A percentile compares a stretch with the other conserved stretches of the same genome.
These are phyloP conservation scores for Dermatemys mawii DNA, from an alignment of 2,113 vertebrate species.

Conservation along the genomic window DNA sequence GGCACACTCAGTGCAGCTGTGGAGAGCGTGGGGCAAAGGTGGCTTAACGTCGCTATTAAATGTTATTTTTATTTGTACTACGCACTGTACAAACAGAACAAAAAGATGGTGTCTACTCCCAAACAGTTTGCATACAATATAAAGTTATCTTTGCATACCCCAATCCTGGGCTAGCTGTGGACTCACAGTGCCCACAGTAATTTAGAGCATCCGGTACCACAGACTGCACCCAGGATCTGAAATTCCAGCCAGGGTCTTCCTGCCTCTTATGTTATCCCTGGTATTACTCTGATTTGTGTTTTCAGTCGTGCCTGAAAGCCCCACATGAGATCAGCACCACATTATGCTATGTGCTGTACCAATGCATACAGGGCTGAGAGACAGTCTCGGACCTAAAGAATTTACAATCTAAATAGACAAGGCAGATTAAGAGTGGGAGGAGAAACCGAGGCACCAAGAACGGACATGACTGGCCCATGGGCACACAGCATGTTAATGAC, in stretches of 20 bases:
- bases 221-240: background rate
- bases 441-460: fast-evolving
- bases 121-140: background rate
- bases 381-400: background rate
- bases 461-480: background rate
- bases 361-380: background rate
- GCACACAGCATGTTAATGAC: fast-evolving
- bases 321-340: background rate
- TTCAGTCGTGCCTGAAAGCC: background rate
- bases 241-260: background rate
- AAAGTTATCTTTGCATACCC: background rate
- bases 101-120: background rate
- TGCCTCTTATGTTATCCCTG: background rate
- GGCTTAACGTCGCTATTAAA: too few relatives aligned
- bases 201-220: background rate
- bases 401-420: background rate
- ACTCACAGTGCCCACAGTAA: background rate
- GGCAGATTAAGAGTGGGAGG: background rate
- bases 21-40: too few relatives aligned
- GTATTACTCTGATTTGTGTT: background rate
- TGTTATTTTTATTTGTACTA: background rate
- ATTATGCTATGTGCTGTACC: background rate
- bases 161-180: background rate
- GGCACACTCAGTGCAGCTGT: background rate
- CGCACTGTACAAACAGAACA: background rate